Base-by-base conservation (phyloP, 2,888 invertebrate genomes). In the Plebejus melissa region DNA sequence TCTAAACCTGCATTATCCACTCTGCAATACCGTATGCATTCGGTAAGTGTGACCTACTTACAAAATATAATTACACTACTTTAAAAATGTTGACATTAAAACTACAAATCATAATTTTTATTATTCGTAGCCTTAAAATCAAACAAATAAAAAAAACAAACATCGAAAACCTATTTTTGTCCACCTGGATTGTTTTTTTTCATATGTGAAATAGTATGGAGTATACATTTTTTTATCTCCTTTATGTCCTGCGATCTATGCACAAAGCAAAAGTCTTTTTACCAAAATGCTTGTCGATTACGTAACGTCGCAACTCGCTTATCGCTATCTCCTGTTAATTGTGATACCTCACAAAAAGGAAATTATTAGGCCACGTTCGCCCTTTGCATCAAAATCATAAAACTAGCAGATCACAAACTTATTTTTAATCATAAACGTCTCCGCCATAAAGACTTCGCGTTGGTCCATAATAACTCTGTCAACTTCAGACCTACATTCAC, bases 391-490 rank as follows among this genome's bases (percentile, higher is more conserved):
- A 84, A 81, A 77, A 78, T 78, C 78, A 81, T 80, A 82, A 80
- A 84, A 86, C 88, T 86, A 87, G 85, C 82, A 84, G 85, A 87
- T 87, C 83, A 83, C 81, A 81, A 83, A 83, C 81, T 84, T 84
- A 88, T 90, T 90, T 90, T 88, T 87, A 90, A 90, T 90, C 88
- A 88, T 88, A 86, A 88, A 87, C 79, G 88, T 89, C 89, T 81
- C 81, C 76, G 78, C 82, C 89, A 88, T 82, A 87, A 86, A 87
- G 85, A 76, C 69, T 74, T 76, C 71, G 79, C 81, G 78, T 79
- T 79, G 71, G 77, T 74, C 77, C 79, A 77, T 87, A 87, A 87
- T 85, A 82, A 85, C 78, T 79, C 80, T 87, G 86, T 87, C 86
- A 86, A 69, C 22, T 70, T 16, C 85, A 83, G 80, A 65, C 65